Conservation (phyloP, 2,113 vertebrate species). For the Gulo gulo region DNA sequence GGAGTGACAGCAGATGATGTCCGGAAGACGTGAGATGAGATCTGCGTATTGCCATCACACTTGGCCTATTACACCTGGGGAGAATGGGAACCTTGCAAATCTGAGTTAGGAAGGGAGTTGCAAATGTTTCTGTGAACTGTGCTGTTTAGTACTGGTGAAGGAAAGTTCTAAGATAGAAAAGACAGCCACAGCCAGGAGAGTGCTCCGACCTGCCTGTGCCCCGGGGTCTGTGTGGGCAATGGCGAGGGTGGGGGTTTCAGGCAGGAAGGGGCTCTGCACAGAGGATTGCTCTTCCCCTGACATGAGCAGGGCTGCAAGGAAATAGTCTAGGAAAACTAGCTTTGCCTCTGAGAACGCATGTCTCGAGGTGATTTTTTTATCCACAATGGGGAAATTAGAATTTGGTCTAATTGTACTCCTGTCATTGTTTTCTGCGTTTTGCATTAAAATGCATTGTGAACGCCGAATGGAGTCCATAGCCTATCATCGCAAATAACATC, state of each 20-base stretch:
- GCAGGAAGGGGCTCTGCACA: accelerated
- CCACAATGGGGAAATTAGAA: neutral
- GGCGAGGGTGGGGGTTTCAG: accelerated
- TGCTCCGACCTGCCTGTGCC: accelerated
- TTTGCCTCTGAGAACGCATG: neutral
- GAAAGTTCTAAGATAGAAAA: neutral
- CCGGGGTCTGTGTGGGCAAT: accelerated
- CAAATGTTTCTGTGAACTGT: accelerated
- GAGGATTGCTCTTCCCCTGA: neutral
- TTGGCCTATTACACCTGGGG: neutral
- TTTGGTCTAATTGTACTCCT: neutral
- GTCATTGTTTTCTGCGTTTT: neutral
- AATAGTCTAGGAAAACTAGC: neutral
- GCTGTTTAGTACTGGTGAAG: neutral
- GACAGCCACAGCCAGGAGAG: neutral
- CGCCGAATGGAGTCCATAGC: neutral
- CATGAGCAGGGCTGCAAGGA: accelerated
- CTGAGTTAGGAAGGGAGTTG: neutral
- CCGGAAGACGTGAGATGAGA: neutral
- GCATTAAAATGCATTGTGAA: neutral
- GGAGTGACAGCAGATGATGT: neutral
- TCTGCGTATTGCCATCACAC: accelerated
- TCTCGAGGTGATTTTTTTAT: neutral
- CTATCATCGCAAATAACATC: neutral
- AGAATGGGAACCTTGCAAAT: neutral